Evolutionary conservation across 2,797 vertebrate genomes (phyloP).

Genomic region (Characodon lateralis): DNA sequence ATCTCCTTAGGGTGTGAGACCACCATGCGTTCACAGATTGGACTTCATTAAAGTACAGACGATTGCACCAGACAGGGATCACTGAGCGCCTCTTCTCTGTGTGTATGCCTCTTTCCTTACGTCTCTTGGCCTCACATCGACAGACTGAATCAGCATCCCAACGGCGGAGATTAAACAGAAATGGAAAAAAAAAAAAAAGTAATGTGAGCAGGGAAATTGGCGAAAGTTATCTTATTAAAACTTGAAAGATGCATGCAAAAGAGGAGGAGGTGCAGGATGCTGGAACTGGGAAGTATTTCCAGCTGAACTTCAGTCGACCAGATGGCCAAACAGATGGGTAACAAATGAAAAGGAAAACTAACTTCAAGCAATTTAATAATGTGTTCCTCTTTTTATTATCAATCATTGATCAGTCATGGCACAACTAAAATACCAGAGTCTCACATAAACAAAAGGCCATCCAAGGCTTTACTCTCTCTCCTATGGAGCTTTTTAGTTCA

Average conservation of each 20-base stretch:
- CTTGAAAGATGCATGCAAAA: slow-evolving; percentile 72
- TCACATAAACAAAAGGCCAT: no score
- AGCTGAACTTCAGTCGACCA: slow-evolving; percentile 37
- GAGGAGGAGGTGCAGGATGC: slow-evolving; percentile 48
- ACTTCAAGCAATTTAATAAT: neutral
- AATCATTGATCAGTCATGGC: neutral
- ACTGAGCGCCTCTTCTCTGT: slow-evolving; percentile 35
- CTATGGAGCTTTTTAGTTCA: slow-evolving; percentile 30
- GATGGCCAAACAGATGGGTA: slow-evolving; percentile 28
- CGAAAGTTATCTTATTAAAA: slow-evolving; percentile 79
- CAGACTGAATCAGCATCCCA: slow-evolving; percentile 61
- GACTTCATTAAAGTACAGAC: slow-evolving; percentile 77
- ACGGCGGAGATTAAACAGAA: slow-evolving; percentile 70
- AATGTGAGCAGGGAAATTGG: slow-evolving; percentile 53
- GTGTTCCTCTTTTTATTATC: neutral
- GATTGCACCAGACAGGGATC: slow-evolving; percentile 74
- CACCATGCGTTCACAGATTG: slow-evolving; percentile 73
- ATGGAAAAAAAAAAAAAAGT: slow-evolving; percentile 67
- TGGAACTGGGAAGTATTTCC: slow-evolving; percentile 38
- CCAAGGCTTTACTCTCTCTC: neutral
- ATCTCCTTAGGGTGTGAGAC: slow-evolving; percentile 60
- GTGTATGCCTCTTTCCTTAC: slow-evolving; percentile 29
- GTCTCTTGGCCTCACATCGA: slow-evolving; percentile 46
- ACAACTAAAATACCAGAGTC: neutral
- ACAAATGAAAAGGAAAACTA: slow-evolving; percentile 14